Base-by-base conservation (phyloP, 2,113 vertebrate genomes). In the Rhagologus leucostigma region DNA sequence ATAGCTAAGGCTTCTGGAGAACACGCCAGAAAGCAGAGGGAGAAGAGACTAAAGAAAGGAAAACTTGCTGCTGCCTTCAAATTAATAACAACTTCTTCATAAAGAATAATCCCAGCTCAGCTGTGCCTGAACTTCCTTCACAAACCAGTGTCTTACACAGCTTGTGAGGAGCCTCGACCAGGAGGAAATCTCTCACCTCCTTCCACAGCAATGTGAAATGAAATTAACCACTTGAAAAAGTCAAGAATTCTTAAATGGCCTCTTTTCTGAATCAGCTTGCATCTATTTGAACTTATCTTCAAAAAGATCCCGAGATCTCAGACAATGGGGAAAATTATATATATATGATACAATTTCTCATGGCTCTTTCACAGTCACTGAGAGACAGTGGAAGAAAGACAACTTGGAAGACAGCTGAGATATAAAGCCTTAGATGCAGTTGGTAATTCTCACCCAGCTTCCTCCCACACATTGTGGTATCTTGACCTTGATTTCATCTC, bases 401-500 rank as follows among this genome's bases (percentile, higher is more conserved):
- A 90, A 85, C 63, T 90, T 73, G 60, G 73, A 85, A 95, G 65
- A 0, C 5, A 95, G 91, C 52, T 71, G 69, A 92, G 69, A 95
- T 62, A 91, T 30, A 82, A 92, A 93, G 84, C 74, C 55, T 41
- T 62, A 95, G 70, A 93, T 78, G 52, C 91, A 94, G 87, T 17
- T 91, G 90, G 76, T 96, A 95, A 95, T 96, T 96, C 95, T 94
- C 92, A 93, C 79, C 56, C 85, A 80, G 73, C 92, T 87, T 92
- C 85, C 93, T 96, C 93, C 95, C 92, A 95, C 88, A 80, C 80
- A 75, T 56, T 71, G 88, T 84, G 76, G 74, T 92, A 92, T 88
- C 69, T 67, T 96, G 95, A 96, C 92, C 95, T 94, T 93, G 92
- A 96, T 97, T 96, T 95, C 65, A 89, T 92, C 91, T 94, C 74